Percentiles rank a stretch among this genome's conserved stretches.
These are phyloP conservation scores for Paramisgurnus dabryanus DNA, from an alignment of 2,113 vertebrate species.

Conservation along the genomic window DNA sequence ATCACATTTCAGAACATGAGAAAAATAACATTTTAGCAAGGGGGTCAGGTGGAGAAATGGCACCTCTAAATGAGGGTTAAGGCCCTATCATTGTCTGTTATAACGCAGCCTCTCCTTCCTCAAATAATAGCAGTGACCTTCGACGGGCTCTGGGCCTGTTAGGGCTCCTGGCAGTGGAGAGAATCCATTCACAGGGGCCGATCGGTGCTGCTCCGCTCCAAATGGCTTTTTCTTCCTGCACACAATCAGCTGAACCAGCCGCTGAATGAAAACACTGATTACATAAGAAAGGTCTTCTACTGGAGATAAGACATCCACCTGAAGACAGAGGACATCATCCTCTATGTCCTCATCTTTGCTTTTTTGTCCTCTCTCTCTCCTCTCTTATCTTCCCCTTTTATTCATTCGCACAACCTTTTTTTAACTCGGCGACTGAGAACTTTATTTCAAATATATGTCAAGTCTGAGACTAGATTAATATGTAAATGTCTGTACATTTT, in stretches of 20 bases:
- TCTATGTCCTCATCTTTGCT: slow-evolving; percentile 36
- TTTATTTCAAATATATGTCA: slow-evolving; percentile 68
- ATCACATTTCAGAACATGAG: slow-evolving; percentile 80
- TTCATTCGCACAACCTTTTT: slow-evolving; percentile 38
- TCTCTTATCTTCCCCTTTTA: slow-evolving; percentile 52
- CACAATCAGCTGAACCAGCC: slow-evolving; percentile 80
- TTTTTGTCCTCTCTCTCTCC: slow-evolving; percentile 48
- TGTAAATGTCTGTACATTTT: slow-evolving; percentile 73
- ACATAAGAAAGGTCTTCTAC: slow-evolving; percentile 79
- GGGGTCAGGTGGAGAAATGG: slow-evolving; percentile 83
- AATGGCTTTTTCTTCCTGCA: slow-evolving; percentile 83
- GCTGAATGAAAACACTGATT: slow-evolving; percentile 81
- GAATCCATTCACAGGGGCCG: slow-evolving; percentile 71
- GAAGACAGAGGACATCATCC: slow-evolving; percentile 66
- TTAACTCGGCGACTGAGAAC: slow-evolving; percentile 60
- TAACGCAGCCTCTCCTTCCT: slow-evolving; percentile 77
- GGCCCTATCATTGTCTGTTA: slow-evolving; percentile 83
- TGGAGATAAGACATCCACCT: slow-evolving; percentile 74
- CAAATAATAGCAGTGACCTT: slow-evolving; percentile 83
- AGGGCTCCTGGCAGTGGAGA: slow-evolving; percentile 77
- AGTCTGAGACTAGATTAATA: slow-evolving; percentile 68
- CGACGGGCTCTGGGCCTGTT: slow-evolving; percentile 78
- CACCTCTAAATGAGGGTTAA: slow-evolving; percentile 81
- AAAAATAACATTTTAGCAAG: slow-evolving; percentile 78
- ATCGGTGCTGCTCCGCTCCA: slow-evolving; percentile 72